Conservation (phyloP, 2,888 invertebrate genomes). For the Notocelia uddmanniana region DNA sequence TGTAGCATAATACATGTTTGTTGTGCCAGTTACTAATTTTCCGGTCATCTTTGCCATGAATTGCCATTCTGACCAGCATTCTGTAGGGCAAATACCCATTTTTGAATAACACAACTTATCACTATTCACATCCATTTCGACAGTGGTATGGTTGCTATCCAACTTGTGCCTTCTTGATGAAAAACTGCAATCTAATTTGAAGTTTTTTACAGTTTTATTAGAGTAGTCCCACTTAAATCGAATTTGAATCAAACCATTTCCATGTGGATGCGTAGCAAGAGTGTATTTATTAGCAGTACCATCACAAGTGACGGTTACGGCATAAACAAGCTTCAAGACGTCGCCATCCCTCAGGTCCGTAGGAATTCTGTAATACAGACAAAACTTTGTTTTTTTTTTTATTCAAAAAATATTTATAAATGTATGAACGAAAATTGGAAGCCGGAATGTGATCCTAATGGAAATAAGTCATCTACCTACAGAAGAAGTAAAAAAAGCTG, state of each 20-base stretch:
- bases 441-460: neutral
- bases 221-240: neutral
- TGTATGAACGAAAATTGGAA: neutral
- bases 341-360: neutral
- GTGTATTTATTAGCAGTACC: neutral
- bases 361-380: slow-evolving; percentile 1
- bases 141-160: neutral
- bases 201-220: neutral
- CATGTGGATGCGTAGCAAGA: neutral
- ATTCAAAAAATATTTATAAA: no score
- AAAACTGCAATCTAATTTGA: slow-evolving; percentile 11
- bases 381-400: no score
- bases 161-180: neutral
- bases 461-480: neutral
- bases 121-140: slow-evolving; percentile 1
- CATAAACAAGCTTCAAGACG: neutral
- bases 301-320: neutral
- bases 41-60: neutral
- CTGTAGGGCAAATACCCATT: neutral
- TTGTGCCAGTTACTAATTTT: neutral
- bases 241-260: neutral
- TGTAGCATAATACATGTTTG: neutral
- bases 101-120: neutral
- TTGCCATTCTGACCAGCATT: slow-evolving; percentile 53
- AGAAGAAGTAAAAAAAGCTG: no score